Percentiles rank a stretch among this genome's conserved stretches.
These are phyloP conservation scores for Panulirus ornatus DNA, from an alignment of 1,140 invertebrate genomes.

Conservation along the genomic window DNA sequence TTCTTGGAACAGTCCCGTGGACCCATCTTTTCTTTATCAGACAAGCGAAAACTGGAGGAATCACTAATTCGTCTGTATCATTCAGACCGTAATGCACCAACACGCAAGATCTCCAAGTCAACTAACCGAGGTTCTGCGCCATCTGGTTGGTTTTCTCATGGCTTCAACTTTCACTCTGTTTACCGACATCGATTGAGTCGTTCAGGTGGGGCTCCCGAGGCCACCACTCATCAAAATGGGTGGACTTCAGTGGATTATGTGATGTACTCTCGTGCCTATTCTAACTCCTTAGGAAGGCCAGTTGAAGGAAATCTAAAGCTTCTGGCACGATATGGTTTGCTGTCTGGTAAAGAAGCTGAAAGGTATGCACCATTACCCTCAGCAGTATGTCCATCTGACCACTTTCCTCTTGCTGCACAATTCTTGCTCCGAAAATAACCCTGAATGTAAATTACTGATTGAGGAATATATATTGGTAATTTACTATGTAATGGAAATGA, in stretches of 20 bases:
- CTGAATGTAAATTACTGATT: background rate
- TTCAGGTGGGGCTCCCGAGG: conserved; percentile 79
- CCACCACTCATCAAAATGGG: conserved; percentile 85
- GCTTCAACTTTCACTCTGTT: conserved; percentile 77
- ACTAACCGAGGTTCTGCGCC: conserved; percentile 44
- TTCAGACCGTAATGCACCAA: conserved; percentile 2
- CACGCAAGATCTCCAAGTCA: background rate
- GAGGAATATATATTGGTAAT: background rate
- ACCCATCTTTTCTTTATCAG: conserved; percentile 48
- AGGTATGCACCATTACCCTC: conserved; percentile 86
- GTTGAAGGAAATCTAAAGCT: conserved; percentile 80
- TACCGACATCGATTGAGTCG: conserved; percentile 76
- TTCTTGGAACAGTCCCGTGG: conserved; percentile 73
- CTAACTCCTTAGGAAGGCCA: conserved; percentile 35
- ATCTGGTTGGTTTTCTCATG: conserved; percentile 77
- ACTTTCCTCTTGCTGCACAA: conserved; percentile 84
- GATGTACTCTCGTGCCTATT: conserved; percentile 82
- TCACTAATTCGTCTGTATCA: conserved; percentile 46
- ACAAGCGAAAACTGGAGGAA: conserved; percentile 66
- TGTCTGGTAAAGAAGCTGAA: conserved; percentile 82
- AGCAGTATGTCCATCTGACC: conserved; percentile 86
- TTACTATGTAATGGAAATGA: too few relatives aligned
- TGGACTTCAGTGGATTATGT: conserved; percentile 92
- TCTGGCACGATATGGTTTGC: conserved; percentile 83
- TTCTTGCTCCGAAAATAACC: conserved; percentile 78